Conservation (phyloP, 2,888 invertebrate genomes). For the Cantharis rustica region DNA sequence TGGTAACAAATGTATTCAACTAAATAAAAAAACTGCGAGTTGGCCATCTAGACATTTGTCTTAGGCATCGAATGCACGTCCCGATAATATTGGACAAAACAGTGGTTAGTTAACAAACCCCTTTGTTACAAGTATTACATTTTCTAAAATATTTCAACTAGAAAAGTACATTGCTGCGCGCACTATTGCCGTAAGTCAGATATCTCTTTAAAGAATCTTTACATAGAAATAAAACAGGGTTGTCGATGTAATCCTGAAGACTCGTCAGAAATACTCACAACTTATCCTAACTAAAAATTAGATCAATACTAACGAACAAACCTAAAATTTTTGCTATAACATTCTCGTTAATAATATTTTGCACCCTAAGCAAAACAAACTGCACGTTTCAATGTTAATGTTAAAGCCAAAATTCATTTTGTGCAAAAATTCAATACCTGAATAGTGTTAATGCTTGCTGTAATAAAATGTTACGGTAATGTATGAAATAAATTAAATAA, state of each 20-base stretch:
- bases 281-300: neutral
- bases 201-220: too few relatives aligned
- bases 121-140: too few relatives aligned
- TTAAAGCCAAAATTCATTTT: neutral
- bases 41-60: too few relatives aligned
- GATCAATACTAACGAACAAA: neutral
- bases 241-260: neutral
- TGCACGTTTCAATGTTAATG: neutral
- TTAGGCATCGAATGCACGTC: too few relatives aligned
- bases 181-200: too few relatives aligned
- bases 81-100: too few relatives aligned
- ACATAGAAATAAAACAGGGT: too few relatives aligned
- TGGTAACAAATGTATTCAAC: too few relatives aligned
- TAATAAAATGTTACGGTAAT: neutral
- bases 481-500: neutral
- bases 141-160: too few relatives aligned
- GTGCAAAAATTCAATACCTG: neutral
- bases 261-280: neutral
- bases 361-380: neutral
- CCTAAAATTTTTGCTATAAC: neutral
- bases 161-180: too few relatives aligned
- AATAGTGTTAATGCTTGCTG: neutral
- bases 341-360: neutral
- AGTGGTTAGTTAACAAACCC: too few relatives aligned
- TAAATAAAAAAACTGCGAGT: too few relatives aligned